phyloP scores from a whole-genome alignment of 2,113 vertebrate genomes.

The Eclectus roratus region DNA sequence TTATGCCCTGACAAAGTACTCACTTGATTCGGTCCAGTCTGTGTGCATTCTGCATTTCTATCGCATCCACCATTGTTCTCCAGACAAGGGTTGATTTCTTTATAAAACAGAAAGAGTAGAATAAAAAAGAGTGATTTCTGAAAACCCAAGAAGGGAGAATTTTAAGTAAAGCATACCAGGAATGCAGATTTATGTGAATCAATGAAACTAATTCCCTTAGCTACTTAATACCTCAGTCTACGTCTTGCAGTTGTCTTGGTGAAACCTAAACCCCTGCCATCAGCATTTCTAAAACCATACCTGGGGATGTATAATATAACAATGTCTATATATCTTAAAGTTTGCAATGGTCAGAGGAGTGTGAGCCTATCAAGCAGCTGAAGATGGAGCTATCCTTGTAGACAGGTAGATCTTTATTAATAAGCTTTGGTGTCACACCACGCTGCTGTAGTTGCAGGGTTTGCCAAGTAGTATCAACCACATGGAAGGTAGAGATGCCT shows the following conservation, averaged over 20 bases:
- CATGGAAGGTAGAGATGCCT: fast-evolving
- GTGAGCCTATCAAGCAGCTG: neutral
- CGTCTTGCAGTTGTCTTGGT: neutral
- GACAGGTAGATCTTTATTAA: neutral
- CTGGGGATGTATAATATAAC: neutral
- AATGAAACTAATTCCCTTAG: neutral
- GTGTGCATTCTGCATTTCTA: slow-evolving; percentile 84
- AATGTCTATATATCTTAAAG: neutral
- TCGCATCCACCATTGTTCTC: slow-evolving; percentile 83
- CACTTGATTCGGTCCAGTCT: slow-evolving; percentile 91
- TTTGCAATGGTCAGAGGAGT: neutral
- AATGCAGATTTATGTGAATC: neutral
- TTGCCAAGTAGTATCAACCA: neutral
- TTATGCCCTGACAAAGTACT: neutral
- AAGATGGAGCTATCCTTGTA: neutral
- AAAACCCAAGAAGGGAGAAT: neutral
- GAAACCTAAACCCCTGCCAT: neutral
- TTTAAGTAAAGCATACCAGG: neutral
- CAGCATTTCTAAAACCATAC: neutral
- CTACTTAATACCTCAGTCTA: neutral
- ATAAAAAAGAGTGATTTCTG: neutral
- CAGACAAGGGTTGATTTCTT: slow-evolving; percentile 92
- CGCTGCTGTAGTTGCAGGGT: neutral
- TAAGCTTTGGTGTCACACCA: neutral
- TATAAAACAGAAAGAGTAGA: slow-evolving; percentile 11